Percentiles rank a stretch among this genome's conserved stretches.
Evolutionary conservation across 1,140 invertebrate species (phyloP).

Genomic region (Scaptomyza graminum): DNA sequence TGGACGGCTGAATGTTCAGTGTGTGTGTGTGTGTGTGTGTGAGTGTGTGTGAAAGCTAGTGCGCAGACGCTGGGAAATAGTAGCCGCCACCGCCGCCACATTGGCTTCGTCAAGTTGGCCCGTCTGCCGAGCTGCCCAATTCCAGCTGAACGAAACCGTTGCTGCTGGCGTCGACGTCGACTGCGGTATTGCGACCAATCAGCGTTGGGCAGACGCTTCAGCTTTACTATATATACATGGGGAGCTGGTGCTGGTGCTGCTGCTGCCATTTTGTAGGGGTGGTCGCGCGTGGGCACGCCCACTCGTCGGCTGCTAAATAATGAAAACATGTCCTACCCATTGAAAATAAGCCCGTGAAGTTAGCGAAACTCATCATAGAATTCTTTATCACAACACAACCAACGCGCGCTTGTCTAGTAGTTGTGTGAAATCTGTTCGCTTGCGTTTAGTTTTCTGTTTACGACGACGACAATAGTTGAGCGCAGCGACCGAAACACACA

Average conservation of each 20-base stretch:
- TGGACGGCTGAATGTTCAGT: conserved; percentile 6
- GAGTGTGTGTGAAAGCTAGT: conserved; percentile 4
- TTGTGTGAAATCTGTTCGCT: conserved; percentile 83
- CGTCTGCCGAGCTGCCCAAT: conserved; percentile 54
- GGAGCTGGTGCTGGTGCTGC: not conserved
- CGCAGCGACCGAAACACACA: conserved; percentile 29
- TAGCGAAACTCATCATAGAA: conserved; percentile 84
- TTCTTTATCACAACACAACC: conserved; percentile 83
- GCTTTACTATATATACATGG: conserved; percentile 54
- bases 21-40: not conserved
- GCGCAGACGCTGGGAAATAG: conserved; percentile 57
- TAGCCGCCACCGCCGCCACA: conserved; percentile 51
- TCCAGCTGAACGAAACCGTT: conserved; percentile 75
- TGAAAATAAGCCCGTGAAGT: conserved; percentile 83
- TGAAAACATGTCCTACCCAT: conserved; percentile 83
- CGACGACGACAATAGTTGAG: conserved; percentile 62
- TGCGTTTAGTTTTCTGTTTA: conserved; percentile 71
- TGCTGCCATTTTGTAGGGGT: conserved; percentile 71
- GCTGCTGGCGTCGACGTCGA: conserved; percentile 48
- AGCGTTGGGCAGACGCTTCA: not conserved
- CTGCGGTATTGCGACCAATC: conserved; percentile 48
- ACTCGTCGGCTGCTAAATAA: conserved; percentile 70
- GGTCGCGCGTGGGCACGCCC: conserved; percentile 61
- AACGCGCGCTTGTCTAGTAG: conserved; percentile 83
- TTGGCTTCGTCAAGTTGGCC: conserved; percentile 76